Evolutionary conservation across 2,888 invertebrate species (phyloP).

Genomic region (Odontocolon sp.): DNA sequence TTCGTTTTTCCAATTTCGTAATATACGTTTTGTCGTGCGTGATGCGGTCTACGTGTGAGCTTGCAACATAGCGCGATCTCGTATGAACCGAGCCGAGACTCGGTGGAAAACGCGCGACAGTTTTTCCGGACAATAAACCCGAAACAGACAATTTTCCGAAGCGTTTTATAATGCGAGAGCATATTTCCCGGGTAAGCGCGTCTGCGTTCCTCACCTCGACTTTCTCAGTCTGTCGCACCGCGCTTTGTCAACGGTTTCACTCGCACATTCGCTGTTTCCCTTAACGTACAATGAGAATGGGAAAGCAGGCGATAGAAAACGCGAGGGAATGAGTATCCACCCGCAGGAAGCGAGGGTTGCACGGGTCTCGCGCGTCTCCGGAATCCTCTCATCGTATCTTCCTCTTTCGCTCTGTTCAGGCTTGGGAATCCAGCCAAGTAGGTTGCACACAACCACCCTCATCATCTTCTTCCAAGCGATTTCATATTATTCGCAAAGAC

Average conservation of each 20-base stretch:
- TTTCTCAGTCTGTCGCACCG: conserved; percentile 41
- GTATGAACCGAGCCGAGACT: conserved; percentile 6
- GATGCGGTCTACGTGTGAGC: not conserved
- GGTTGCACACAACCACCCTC: conserved; percentile 62
- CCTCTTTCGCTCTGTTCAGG: conserved; percentile 37
- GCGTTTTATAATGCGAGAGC: conserved; percentile 69
- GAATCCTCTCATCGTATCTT: conserved; percentile 37
- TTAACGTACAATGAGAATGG: conserved; percentile 7
- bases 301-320: not conserved
- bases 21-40: not conserved
- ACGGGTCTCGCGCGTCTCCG: conserved; percentile 26
- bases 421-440: conserved; percentile 74
- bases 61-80: conserved; percentile 2
- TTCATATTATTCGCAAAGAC: conserved; percentile 49
- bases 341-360: conserved; percentile 29
- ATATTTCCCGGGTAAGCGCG: conserved; percentile 67
- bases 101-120: conserved; percentile 55
- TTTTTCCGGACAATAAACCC: conserved; percentile 69
- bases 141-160: conserved; percentile 68
- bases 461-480: conserved; percentile 64
- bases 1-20: not conserved
- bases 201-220: conserved; percentile 50
- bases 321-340: conserved; percentile 7
- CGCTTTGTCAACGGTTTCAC: conserved; percentile 49
- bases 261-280: conserved; percentile 40